phyloP scores from a whole-genome alignment of 2,113 vertebrate species.

The Reinhardtius hippoglossoides region DNA sequence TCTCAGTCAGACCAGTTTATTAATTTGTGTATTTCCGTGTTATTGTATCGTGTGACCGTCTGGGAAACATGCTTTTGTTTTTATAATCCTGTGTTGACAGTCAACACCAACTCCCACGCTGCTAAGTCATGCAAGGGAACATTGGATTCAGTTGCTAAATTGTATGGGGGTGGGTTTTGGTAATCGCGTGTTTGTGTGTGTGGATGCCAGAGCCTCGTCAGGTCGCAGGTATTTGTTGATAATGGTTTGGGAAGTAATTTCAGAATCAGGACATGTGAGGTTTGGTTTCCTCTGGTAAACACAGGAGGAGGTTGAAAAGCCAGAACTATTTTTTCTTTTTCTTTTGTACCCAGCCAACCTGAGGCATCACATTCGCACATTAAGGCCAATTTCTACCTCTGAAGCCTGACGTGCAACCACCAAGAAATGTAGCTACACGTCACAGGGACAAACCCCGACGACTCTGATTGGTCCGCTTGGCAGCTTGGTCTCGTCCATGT shows the following conservation, averaged over 20 bases:
- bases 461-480: no score
- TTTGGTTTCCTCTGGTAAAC: slow-evolving; percentile 25
- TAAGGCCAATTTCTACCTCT: no score
- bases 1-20: background rate
- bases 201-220: slow-evolving; percentile 33
- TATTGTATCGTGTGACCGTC: background rate
- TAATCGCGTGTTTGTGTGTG: slow-evolving; percentile 42
- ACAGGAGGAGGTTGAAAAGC: background rate
- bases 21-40: background rate
- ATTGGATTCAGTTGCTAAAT: slow-evolving; percentile 33
- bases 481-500: no score
- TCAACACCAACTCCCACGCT: slow-evolving; percentile 44
- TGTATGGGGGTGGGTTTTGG: slow-evolving; percentile 11
- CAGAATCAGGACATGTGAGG: slow-evolving; percentile 18
- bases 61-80: slow-evolving; percentile 15
- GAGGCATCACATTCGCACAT: no score
- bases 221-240: slow-evolving; percentile 38
- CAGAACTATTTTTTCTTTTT: no score
- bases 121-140: slow-evolving; percentile 15
- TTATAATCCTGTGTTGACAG: slow-evolving; percentile 61
- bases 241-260: slow-evolving; percentile 50
- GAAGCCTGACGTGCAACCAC: no score
- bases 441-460: no score
- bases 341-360: no score
- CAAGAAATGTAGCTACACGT: no score